Conservation (phyloP, 2,888 invertebrate species). For the Nymphalis polychloros region DNA sequence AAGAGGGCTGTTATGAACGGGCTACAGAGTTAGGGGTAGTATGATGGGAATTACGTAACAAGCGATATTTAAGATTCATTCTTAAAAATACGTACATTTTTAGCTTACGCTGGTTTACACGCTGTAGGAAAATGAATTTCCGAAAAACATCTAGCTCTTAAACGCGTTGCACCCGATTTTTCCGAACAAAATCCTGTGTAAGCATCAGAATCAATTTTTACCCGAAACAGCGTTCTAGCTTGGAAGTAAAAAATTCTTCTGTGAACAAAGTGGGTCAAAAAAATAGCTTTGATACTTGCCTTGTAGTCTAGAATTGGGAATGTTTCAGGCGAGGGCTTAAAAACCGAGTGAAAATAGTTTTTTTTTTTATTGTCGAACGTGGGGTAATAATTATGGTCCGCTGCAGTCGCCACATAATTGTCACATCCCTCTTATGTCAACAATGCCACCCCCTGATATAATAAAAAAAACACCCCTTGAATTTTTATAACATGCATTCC, state of each 20-base stretch:
- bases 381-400: constrained; percentile 23
- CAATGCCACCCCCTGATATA: constrained; percentile 28
- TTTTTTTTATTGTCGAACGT: constrained; percentile 25
- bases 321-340: not conserved
- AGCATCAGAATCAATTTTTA: constrained; percentile 43
- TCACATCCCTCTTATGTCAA: constrained; percentile 34
- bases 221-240: constrained; percentile 35
- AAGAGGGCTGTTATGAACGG: too few relatives aligned
- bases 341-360: constrained; percentile 4
- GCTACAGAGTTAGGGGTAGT: too few relatives aligned
- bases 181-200: constrained; percentile 40
- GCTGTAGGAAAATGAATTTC: constrained; percentile 32
- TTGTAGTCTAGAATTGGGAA: constrained; percentile 16
- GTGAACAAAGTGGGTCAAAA: constrained; percentile 39
- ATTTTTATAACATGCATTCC: constrained; percentile 29
- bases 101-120: constrained; percentile 6
- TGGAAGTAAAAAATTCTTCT: constrained; percentile 39
- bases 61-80: not conserved
- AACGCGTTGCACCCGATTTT: constrained; percentile 35
- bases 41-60: too few relatives aligned
- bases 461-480: constrained; percentile 34
- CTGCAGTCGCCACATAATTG: constrained; percentile 27
- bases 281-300: constrained; percentile 37
- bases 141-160: constrained; percentile 35
- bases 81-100: not conserved